These are phyloP conservation scores for Periplaneta americana DNA, from an alignment of 1,140 invertebrate genomes.

Conservation along the genomic window DNA sequence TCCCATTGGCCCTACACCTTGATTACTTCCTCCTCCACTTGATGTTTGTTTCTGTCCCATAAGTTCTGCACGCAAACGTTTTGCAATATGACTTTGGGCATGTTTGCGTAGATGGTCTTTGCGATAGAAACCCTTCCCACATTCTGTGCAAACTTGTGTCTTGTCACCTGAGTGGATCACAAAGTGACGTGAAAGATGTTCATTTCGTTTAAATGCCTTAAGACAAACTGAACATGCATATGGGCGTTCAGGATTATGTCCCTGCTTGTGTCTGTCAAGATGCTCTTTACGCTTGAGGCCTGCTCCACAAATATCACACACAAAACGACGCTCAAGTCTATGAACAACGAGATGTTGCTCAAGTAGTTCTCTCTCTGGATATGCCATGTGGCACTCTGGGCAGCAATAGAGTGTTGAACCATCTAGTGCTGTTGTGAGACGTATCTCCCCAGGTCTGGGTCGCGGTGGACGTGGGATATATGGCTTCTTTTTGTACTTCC, in stretches of 20 bases:
- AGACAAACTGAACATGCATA: conserved; percentile 78
- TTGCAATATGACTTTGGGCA: conserved; percentile 72
- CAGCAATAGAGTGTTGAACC: conserved; percentile 41
- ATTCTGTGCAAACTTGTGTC: conserved; percentile 76
- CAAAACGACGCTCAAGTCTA: conserved; percentile 28
- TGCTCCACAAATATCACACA: conserved; percentile 31
- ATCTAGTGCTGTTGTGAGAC: conserved; percentile 37
- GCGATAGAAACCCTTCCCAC: conserved; percentile 71
- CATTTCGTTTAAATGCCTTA: conserved; percentile 80
- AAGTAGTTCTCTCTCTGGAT: conserved; percentile 36
- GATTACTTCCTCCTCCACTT: neutral
- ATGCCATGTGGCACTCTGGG: conserved; percentile 41
- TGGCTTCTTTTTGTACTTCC: conserved; percentile 31
- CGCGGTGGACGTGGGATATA: conserved; percentile 18
- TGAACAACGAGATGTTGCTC: conserved; percentile 42
- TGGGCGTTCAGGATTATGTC: conserved; percentile 33
- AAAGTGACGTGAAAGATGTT: conserved; percentile 76
- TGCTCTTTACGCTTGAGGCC: conserved; percentile 35
- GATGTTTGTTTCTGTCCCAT: conserved; percentile 25
- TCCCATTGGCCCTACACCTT: conserved; percentile 11
- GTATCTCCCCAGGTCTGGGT: conserved; percentile 42
- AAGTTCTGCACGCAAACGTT: conserved; percentile 74
- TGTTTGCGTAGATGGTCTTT: conserved; percentile 75
- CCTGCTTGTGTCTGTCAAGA: conserved; percentile 32
- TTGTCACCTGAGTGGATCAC: conserved; percentile 84